These are phyloP conservation scores for Nycticorax nycticorax DNA, from an alignment of 2,113 vertebrate species.

Conservation along the genomic window DNA sequence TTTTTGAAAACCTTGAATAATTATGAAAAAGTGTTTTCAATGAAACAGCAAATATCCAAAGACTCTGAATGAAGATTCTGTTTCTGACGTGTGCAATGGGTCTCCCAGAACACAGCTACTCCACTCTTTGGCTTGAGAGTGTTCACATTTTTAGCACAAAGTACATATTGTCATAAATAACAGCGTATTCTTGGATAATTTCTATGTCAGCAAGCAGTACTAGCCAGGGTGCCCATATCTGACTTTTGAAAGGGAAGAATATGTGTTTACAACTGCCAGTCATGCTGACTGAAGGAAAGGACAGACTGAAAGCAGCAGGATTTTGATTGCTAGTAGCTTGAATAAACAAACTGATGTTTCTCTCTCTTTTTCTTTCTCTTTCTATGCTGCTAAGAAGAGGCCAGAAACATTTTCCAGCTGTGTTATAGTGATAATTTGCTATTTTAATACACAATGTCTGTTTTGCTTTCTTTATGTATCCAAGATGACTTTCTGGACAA, in stretches of 20 bases:
- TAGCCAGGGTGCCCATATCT: not conserved
- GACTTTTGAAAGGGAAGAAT: slow-evolving; percentile 35
- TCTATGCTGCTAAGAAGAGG: not conserved
- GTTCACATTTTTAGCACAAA: slow-evolving; percentile 34
- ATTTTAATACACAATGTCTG: not conserved
- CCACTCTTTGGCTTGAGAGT: not conserved
- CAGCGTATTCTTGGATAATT: slow-evolving; percentile 22
- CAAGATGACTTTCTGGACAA: not conserved
- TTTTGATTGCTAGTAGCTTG: slow-evolving; percentile 34
- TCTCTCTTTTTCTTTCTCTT: not conserved
- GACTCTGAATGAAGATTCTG: not conserved
- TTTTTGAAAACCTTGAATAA: not conserved
- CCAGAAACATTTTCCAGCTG: not conserved
- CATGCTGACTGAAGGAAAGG: not conserved
- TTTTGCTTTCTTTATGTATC: not conserved
- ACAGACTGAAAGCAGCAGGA: slow-evolving; percentile 17
- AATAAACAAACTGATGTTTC: not conserved
- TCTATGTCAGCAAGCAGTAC: slow-evolving; percentile 19
- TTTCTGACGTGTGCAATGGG: not conserved
- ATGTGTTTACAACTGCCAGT: slow-evolving; percentile 20
- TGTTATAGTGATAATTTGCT: not conserved
- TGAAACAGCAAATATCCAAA: not conserved
- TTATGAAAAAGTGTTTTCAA: not conserved
- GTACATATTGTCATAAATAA: slow-evolving; percentile 14
- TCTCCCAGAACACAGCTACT: not conserved